Evolutionary conservation across 2,113 vertebrate genomes (phyloP).

Genomic region (Amblyornis subalaris): DNA sequence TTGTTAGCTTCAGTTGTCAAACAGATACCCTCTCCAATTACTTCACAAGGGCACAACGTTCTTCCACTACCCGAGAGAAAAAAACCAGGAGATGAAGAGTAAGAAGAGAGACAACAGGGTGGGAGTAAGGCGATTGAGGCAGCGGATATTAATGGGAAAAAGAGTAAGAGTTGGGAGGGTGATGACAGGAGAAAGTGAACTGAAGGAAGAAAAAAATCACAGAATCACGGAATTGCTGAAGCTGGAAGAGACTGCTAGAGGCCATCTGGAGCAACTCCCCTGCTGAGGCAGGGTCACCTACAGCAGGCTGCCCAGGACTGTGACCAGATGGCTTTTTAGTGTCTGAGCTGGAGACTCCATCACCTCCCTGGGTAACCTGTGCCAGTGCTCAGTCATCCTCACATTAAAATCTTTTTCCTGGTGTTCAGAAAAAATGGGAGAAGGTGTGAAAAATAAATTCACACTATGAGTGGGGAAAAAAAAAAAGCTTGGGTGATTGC

Average conservation of each 20-base stretch:
- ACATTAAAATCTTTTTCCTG: neutral
- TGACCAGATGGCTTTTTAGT: neutral
- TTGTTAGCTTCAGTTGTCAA: neutral
- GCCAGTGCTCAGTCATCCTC: neutral
- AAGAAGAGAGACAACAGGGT: neutral
- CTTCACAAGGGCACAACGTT: neutral
- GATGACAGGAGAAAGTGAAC: neutral
- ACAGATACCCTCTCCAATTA: neutral
- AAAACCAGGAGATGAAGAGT: neutral
- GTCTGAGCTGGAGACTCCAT: neutral
- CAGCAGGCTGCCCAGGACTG: neutral
- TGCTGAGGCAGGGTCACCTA: neutral
- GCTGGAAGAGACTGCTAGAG: neutral
- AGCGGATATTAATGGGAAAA: neutral
- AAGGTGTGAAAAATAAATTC: neutral
- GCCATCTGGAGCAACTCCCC: neutral
- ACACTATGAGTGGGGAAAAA: accelerated
- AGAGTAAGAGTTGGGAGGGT: neutral
- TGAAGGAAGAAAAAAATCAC: neutral
- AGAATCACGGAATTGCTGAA: neutral
- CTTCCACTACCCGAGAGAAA: neutral
- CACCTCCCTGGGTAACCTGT: neutral
- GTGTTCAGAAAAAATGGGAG: neutral
- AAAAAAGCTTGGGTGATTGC: neutral
- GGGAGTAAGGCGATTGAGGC: neutral